Percentiles rank a stretch among this genome's conserved stretches.
Conservation (phyloP, 2,113 vertebrate genomes). For the Caranx ignobilis region DNA sequence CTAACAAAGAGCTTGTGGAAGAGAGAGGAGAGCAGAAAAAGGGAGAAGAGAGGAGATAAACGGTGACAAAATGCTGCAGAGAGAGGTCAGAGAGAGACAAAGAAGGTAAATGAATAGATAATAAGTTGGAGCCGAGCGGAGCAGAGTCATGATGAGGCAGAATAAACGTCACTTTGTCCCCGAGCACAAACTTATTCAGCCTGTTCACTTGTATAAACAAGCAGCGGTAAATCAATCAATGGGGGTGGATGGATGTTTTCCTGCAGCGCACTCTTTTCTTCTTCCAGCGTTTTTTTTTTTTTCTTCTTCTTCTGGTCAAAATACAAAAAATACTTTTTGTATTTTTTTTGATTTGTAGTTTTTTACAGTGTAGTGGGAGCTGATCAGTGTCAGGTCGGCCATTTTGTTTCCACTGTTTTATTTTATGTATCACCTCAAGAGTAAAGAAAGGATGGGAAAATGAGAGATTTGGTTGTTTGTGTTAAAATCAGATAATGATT, state of each 20-base stretch:
- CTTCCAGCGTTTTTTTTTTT: too few relatives aligned
- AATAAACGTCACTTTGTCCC: conserved; percentile 28
- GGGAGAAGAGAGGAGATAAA: conserved; percentile 80
- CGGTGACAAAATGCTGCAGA: conserved; percentile 20
- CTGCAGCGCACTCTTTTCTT: background rate
- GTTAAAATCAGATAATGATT: too few relatives aligned
- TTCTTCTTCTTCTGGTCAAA: too few relatives aligned
- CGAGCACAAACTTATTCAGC: background rate
- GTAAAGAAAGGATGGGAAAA: too few relatives aligned
- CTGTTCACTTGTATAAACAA: background rate
- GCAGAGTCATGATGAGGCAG: conserved; percentile 55
- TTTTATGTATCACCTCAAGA: too few relatives aligned
- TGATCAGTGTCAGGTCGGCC: background rate
- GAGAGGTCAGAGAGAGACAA: conserved; percentile 71
- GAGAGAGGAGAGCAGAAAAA: conserved; percentile 18
- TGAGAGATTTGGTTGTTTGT: too few relatives aligned
- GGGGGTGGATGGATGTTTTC: background rate
- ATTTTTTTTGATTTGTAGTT: too few relatives aligned
- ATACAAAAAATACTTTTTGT: too few relatives aligned
- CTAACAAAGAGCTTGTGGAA: conserved; percentile 87
- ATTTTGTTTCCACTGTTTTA: too few relatives aligned
- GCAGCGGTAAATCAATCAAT: background rate
- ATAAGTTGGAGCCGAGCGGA: conserved; percentile 2
- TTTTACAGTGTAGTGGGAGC: background rate
- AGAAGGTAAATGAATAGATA: conserved; percentile 36